These are phyloP conservation scores for Triplophysa rosa DNA, from an alignment of 2,113 vertebrate genomes.

Conservation along the genomic window DNA sequence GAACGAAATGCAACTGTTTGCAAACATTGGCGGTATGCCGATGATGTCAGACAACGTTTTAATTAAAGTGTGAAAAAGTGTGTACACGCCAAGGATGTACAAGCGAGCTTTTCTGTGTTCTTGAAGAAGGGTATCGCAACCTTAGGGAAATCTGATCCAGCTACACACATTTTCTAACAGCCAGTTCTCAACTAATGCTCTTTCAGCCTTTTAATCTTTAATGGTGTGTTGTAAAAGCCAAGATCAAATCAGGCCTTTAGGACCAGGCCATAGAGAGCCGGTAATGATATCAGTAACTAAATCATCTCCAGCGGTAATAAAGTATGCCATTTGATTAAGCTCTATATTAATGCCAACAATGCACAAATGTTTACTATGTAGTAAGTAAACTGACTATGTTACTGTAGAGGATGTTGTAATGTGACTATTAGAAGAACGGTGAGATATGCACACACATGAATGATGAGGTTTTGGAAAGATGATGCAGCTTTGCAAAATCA, in stretches of 20 bases:
- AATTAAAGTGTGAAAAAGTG: conserved; percentile 27
- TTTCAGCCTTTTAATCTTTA: conserved; percentile 54
- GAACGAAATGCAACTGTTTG: neutral
- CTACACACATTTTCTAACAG: conserved; percentile 48
- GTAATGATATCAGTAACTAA: conserved; percentile 49
- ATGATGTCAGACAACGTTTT: conserved; percentile 22
- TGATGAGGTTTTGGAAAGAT: no score
- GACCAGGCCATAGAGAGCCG: conserved; percentile 38
- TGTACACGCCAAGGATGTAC: conserved; percentile 26
- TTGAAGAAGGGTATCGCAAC: conserved; percentile 32
- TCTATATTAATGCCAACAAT: conserved; percentile 41
- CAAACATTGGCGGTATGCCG: neutral
- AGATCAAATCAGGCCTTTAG: conserved; percentile 50
- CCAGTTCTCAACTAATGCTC: conserved; percentile 47
- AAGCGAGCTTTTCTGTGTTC: conserved; percentile 21
- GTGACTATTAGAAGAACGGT: neutral
- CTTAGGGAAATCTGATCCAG: conserved; percentile 44
- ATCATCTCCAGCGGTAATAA: conserved; percentile 52
- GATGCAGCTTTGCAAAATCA: no score
- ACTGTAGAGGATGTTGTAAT: neutral
- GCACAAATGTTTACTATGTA: conserved; percentile 31
- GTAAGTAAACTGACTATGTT: neutral
- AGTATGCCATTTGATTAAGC: conserved; percentile 48
- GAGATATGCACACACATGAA: neutral
- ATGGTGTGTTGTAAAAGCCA: conserved; percentile 53